Evolutionary conservation across 2,888 invertebrate genomes (phyloP).

Genomic region (Dyspetes luteomarginatus): DNA sequence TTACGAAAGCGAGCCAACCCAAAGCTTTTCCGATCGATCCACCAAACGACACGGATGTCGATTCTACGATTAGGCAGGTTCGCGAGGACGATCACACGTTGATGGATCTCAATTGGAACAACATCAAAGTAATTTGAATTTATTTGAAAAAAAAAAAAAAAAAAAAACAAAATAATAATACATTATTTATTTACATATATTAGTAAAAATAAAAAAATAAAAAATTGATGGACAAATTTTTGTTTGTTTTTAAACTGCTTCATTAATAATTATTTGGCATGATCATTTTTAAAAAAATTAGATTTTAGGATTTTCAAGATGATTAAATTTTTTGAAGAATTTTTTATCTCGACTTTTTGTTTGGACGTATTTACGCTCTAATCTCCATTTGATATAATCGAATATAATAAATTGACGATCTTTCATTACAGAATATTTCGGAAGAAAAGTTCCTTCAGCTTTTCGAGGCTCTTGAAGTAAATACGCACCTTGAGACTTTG

Average conservation of each 20-base stretch:
- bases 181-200: no score
- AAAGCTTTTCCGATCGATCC: conserved; percentile 97
- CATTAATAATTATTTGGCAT: no score
- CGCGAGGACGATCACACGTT: conserved; percentile 94
- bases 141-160: conserved; percentile 3
- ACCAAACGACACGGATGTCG: conserved; percentile 98
- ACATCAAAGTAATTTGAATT: conserved; percentile 93
- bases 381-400: conserved; percentile 1
- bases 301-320: no score
- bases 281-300: no score
- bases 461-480: conserved; percentile 93
- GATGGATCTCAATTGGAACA: conserved; percentile 98
- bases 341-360: no score
- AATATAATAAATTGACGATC: not conserved
- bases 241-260: no score
- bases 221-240: no score
- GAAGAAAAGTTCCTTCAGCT: conserved; percentile 96
- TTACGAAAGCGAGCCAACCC: conserved; percentile 96
- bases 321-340: no score
- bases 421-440: conserved; percentile 93
- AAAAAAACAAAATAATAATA: no score
- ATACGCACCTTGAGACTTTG: conserved; percentile 95
- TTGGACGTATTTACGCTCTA: no score
- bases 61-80: conserved; percentile 95
- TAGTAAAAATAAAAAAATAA: no score